phyloP scores from a whole-genome alignment of 2,797 vertebrate species.

The Megaceryle alcyon region DNA sequence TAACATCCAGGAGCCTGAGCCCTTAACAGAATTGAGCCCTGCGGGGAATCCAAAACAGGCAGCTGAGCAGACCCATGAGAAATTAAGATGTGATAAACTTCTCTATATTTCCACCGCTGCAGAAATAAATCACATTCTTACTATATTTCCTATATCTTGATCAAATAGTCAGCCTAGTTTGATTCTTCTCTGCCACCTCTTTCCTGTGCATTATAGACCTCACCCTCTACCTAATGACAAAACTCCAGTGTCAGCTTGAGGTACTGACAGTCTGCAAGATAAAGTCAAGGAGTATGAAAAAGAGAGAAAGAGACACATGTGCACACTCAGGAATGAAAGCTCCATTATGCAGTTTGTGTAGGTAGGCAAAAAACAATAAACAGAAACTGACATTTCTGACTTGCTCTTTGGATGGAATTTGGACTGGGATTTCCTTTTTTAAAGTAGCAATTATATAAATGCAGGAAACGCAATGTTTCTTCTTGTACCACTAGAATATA shows the following conservation, averaged over 20 bases:
- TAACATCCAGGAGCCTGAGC: background rate
- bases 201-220: background rate
- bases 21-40: background rate
- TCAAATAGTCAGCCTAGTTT: background rate
- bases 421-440: background rate
- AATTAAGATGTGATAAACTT: background rate
- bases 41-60: background rate
- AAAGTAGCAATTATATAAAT: background rate
- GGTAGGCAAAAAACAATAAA: background rate
- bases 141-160: background rate
- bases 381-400: background rate
- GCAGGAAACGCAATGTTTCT: background rate
- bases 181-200: background rate
- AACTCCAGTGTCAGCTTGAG: background rate
- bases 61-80: background rate
- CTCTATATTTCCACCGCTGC: background rate
- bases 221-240: background rate
- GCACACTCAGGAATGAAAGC: background rate
- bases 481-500: background rate
- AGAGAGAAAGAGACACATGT: background rate
- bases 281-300: background rate
- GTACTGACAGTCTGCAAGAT: background rate
- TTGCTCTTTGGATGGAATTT: background rate
- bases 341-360: background rate
- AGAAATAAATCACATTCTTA: background rate